Base-by-base conservation (phyloP, 92 coral and sea anemone genomes). In the Porites cylindrica region DNA sequence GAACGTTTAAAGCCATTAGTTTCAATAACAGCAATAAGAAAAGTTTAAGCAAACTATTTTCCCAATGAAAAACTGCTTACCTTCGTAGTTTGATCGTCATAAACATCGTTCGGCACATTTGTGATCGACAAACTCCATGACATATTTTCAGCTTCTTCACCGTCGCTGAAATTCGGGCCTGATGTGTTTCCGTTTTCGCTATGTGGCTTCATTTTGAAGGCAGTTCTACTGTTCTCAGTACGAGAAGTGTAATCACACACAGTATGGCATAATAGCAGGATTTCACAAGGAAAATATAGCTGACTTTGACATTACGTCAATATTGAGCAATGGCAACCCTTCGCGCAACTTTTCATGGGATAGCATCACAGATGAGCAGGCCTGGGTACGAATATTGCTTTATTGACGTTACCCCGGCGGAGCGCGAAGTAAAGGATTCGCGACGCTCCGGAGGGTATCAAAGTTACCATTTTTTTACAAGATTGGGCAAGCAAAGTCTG, bases 51-150 rank as follows among this genome's bases (percentile, higher is more conserved):
- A 56, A 4, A 14, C 61, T 10, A 56, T 56, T 38, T 29, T 38
- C 47, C 0, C 47, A 38, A 38, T 38, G 6, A 38, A 38, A 38
- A 38, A 38, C 47, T 1, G 77, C 69, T 59, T 91, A 96, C 99
- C 97, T 97, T 97, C 1, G 86, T 56, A 13, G 82, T 89, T 54
- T 88, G 83, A 82, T 96, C 95, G 18, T 92, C 92, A 85, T 90
- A 97, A 16, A 97, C 97, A 75, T 53, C 88, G 12, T 47, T 85
- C 13, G 99, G 99, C 18, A 95, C 91, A 70, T 97, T 94, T 23
- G 99, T 97, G 7, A 97, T 88, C 32, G 97, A 95, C 76, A 97
- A 80, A 94, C 98, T 90, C 68, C 93, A 90, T 7, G 89, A 72
- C 1, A 61, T 54, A 17, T 88, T 60, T 66, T 77, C 89, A 43